Evolutionary conservation across 92 coral and sea anemone species (phyloP), one percentile per base, ranked within the genome.

Genomic region (Chrysogorgia sp.): DNA sequence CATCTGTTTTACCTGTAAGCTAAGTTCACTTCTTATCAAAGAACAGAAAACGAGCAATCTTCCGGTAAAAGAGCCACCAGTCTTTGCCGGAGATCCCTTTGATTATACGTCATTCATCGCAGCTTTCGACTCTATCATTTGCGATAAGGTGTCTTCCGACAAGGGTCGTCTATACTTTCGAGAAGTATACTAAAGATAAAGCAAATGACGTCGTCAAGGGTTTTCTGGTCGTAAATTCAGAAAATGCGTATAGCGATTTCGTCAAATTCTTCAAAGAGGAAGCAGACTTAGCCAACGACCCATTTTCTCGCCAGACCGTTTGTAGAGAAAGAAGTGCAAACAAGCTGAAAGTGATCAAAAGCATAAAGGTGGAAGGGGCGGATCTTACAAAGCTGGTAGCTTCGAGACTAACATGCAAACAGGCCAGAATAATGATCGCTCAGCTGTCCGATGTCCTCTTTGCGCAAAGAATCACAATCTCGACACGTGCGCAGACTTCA

Each of bases 171-270:
- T 90, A 41, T 87, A 80, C 52, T 87, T 74, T 47, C 84, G 84
- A 13, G 82, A 90, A 83, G 62, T 86, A 90, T 69, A 86, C 88
- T 1, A 80, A 24, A 10, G 93, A 85, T 29, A 87, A 87, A 62
- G 89, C 85, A 2, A 86, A 87, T 53, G 77, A 84, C n/a, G 82
- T 77, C 24, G 76, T 90, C 15, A 81, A 82, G 53, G 87, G 89
- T 12, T 90, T 77, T 75, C 72, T 87, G 21, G 85, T 86, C 0
- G 76, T 63, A 40, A 71, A 59, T 63, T 81, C 88, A 1, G 86
- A 90, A 13, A 82, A 41, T 23, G 81, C 90, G 2, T 90, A 90
- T 31, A 15, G 37, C 26, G 77, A 85, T 33, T 71, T 85, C 10
- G 89, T 80, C 12, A 34, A 40, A 52, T 84, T 84, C 58, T 75